Evolutionary conservation across 2,113 vertebrate genomes (phyloP).

Genomic region (Oostethus manadensis): DNA sequence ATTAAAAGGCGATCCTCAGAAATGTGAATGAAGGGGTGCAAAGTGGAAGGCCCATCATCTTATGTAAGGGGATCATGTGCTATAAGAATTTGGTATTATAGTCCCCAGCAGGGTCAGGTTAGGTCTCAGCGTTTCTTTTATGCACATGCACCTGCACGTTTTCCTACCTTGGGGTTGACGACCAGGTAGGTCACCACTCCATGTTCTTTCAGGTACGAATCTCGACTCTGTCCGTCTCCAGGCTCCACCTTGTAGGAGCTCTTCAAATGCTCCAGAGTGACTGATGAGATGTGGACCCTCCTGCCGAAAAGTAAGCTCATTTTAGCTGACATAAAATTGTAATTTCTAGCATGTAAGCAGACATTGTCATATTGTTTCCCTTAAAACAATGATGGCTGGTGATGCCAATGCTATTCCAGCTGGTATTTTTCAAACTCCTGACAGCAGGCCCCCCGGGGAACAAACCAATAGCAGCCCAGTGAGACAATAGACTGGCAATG

Average conservation of each 20-base stretch:
- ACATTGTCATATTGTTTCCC: conserved; percentile 13
- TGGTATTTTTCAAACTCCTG: conserved; percentile 27
- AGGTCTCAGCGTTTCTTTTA: neutral
- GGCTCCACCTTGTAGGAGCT: conserved; percentile 93
- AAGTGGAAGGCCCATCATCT: neutral
- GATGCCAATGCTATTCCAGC: conserved; percentile 8
- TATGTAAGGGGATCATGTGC: neutral
- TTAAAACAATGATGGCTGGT: conserved; percentile 5
- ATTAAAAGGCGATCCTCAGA: conserved; percentile 3
- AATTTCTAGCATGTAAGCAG: neutral
- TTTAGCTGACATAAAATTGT: neutral
- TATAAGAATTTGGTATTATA: neutral
- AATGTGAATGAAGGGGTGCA: conserved; percentile 5
- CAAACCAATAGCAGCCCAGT: conserved; percentile 38
- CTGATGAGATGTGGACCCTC: conserved; percentile 94
- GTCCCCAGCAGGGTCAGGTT: too few species aligned
- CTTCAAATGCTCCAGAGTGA: conserved; percentile 92
- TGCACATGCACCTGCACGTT: neutral
- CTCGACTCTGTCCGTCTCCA: conserved; percentile 85
- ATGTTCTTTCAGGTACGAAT: conserved; percentile 92
- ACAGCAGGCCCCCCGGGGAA: conserved; percentile 27
- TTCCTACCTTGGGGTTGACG: conserved; percentile 93
- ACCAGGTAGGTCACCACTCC: conserved; percentile 90
- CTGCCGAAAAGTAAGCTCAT: conserved; percentile 66
- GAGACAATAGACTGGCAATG: conserved; percentile 26